phyloP scores from a whole-genome alignment of 1,140 invertebrate species.

The Notospermus geniculatus region DNA sequence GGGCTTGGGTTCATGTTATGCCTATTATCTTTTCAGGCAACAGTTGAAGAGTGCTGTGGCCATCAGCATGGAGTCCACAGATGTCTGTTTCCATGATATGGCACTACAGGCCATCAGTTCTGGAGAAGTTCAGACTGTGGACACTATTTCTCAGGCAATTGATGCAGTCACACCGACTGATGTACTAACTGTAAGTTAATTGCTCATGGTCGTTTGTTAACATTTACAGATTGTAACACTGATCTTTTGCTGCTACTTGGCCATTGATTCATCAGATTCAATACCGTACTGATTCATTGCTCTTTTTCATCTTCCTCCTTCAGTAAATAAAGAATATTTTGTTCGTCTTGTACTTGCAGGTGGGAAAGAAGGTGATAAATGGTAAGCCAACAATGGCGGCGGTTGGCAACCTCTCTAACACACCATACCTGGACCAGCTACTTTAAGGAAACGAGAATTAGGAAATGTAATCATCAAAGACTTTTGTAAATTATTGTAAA shows the following conservation, averaged over 20 bases:
- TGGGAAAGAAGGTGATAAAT: constrained; percentile 66
- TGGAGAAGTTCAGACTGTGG: constrained; percentile 59
- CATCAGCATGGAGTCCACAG: constrained; percentile 62
- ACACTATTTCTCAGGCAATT: constrained; percentile 63
- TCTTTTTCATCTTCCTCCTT: no score
- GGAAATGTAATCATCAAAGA: neutral
- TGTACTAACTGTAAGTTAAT: constrained; percentile 69
- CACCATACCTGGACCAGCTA: constrained; percentile 75
- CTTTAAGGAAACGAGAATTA: constrained; percentile 4
- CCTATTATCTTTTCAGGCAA: constrained; percentile 28
- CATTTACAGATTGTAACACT: no score
- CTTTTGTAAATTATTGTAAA: neutral
- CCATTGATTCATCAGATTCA: no score
- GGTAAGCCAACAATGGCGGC: constrained; percentile 76
- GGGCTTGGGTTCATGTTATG: neutral
- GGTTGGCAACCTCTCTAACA: constrained; percentile 71
- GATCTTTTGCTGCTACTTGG: no score
- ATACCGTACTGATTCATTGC: no score
- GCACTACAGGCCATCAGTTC: constrained; percentile 67
- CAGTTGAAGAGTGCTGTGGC: constrained; percentile 70
- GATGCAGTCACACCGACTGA: constrained; percentile 69
- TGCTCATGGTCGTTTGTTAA: no score
- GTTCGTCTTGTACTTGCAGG: constrained; percentile 59
- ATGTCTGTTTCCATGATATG: constrained; percentile 64
- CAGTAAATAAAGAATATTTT: no score